Percentiles rank a stretch among this genome's conserved stretches.
Conservation (phyloP, 2,797 vertebrate species). For the Aldrovandia affinis region DNA sequence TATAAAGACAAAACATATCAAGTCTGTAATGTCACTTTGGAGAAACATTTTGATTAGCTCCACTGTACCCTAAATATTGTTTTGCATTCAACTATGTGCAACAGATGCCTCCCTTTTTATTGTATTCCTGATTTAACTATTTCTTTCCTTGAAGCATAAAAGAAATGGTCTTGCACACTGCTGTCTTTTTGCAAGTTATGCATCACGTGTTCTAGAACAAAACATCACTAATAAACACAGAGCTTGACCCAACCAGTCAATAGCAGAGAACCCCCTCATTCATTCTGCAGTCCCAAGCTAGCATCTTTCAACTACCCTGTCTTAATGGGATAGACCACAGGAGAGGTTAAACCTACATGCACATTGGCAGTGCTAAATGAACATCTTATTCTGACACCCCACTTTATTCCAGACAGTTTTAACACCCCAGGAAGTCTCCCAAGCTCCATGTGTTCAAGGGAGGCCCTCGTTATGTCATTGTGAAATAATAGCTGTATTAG, state of each 20-base stretch:
- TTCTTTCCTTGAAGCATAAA: too few species aligned
- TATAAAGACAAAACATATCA: too few species aligned
- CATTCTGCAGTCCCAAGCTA: not conserved
- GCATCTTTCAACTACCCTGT: too few species aligned
- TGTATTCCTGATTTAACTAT: too few species aligned
- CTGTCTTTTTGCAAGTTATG: too few species aligned
- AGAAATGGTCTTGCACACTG: too few species aligned
- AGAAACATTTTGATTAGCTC: too few species aligned
- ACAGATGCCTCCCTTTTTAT: too few species aligned
- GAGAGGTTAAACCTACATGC: not conserved
- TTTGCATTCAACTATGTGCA: too few species aligned
- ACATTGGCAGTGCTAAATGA: not conserved
- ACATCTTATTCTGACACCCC: conserved; percentile 16
- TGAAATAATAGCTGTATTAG: conserved; percentile 39
- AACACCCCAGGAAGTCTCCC: conserved; percentile 22
- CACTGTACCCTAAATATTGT: too few species aligned
- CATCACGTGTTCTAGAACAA: not conserved
- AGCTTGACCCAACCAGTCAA: not conserved
- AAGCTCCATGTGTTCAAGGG: conserved; percentile 14
- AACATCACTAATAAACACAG: not conserved
- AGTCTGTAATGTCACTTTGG: too few species aligned
- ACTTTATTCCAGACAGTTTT: conserved; percentile 22
- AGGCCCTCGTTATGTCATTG: conserved; percentile 27
- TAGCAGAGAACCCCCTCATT: not conserved
- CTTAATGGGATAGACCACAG: not conserved